Conservation (phyloP, 1,140 invertebrate genomes). For the Wasmannia auropunctata region DNA sequence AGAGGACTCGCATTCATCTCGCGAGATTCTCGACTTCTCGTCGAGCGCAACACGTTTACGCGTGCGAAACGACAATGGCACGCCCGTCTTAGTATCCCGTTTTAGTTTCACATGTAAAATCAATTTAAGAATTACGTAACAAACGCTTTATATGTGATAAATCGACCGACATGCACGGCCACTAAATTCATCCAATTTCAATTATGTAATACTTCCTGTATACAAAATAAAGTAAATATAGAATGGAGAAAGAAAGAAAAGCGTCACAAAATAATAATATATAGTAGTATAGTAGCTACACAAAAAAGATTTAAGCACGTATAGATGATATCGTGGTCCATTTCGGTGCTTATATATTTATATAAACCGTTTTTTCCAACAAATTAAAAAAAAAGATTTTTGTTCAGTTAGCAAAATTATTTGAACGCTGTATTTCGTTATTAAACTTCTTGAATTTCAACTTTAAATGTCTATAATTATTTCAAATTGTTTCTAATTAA, state of each 20-base stretch:
- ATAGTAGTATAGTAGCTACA: background rate
- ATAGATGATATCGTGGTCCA: background rate
- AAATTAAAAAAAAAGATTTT: no score
- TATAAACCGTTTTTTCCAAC: no score
- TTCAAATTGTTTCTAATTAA: no score
- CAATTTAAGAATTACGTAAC: background rate
- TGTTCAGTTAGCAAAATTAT: no score
- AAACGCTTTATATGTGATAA: background rate
- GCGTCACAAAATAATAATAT: background rate
- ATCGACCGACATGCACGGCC: background rate
- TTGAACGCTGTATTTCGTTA: no score
- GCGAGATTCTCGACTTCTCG: background rate
- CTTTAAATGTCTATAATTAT: no score
- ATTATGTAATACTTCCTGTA: background rate
- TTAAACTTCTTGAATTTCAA: no score
- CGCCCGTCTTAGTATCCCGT: no score
- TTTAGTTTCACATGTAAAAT: background rate
- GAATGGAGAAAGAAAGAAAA: background rate
- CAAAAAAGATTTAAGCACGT: background rate
- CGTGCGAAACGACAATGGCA: background rate
- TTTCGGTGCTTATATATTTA: no score
- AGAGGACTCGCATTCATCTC: constrained; percentile 45
- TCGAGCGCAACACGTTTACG: background rate
- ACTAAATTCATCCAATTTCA: background rate
- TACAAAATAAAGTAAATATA: background rate